Evolutionary conservation across 2,113 vertebrate species (phyloP).

Genomic region (Micronycteris hirsuta): DNA sequence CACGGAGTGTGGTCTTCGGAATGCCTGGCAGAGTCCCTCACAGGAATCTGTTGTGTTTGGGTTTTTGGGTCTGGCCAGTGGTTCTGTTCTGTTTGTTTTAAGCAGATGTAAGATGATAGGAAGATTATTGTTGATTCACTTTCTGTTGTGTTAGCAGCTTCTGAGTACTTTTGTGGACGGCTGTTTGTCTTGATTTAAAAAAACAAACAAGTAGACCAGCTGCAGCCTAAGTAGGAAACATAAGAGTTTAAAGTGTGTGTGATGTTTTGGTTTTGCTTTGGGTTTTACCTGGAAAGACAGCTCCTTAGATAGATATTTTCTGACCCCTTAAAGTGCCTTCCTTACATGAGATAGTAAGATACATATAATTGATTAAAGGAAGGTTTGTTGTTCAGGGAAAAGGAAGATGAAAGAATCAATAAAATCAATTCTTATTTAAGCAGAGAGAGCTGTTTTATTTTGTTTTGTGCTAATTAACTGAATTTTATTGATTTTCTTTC

Average conservation of each 20-base stretch:
- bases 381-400: neutral
- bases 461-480: neutral
- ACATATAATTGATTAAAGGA: neutral
- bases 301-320: neutral
- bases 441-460: neutral
- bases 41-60: neutral
- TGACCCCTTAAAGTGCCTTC: neutral
- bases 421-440: neutral
- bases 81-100: slow-evolving; percentile 45
- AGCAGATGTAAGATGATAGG: neutral
- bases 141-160: slow-evolving; percentile 48
- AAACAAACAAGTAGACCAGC: neutral
- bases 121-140: slow-evolving; percentile 11
- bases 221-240: neutral
- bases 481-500: neutral
- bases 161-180: slow-evolving; percentile 43
- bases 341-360: neutral
- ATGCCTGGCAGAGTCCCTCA: neutral
- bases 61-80: neutral
- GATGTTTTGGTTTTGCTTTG: neutral
- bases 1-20: neutral
- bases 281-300: neutral
- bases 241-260: neutral
- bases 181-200: slow-evolving; percentile 40
- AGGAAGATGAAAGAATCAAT: neutral